Evolutionary conservation across 2,888 invertebrate species (phyloP).

Genomic region (Tenthredo notha): DNA sequence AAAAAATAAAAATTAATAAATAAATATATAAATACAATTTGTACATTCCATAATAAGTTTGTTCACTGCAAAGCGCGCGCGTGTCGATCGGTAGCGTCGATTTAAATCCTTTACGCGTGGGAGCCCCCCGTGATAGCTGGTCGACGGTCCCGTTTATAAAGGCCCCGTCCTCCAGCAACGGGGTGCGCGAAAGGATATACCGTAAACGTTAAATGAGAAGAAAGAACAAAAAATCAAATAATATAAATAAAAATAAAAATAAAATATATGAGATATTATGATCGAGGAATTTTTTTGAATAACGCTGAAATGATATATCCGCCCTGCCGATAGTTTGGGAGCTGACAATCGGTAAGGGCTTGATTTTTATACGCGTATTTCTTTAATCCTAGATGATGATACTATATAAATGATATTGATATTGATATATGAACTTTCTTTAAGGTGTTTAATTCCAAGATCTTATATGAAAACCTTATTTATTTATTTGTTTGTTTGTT

Average conservation of each 20-base stretch:
- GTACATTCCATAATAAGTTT: conserved; percentile 90
- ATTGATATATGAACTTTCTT: not conserved
- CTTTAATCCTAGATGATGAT: not conserved
- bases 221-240: not conserved
- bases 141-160: conserved; percentile 10
- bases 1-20: conserved; percentile 59
- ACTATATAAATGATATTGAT: not conserved
- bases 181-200: conserved; percentile 41
- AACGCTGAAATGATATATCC: conserved; percentile 34
- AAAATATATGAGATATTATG: not conserved
- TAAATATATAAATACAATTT: conserved; percentile 84
- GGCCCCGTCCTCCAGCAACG: conserved; percentile 18
- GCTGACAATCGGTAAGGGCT: conserved; percentile 60
- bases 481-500: not conserved
- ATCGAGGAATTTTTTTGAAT: not conserved
- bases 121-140: conserved; percentile 56
- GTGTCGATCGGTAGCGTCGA: conserved; percentile 55
- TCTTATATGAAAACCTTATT: not conserved
- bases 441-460: not conserved
- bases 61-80: conserved; percentile 76
- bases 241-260: not conserved
- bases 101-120: conserved; percentile 57
- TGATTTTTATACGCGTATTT: not conserved
- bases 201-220: not conserved
- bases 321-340: conserved; percentile 61